A percentile compares a stretch with the other conserved stretches of the same genome.
Evolutionary conservation across 2,888 invertebrate species (phyloP).

Genomic region (Protula sp.): DNA sequence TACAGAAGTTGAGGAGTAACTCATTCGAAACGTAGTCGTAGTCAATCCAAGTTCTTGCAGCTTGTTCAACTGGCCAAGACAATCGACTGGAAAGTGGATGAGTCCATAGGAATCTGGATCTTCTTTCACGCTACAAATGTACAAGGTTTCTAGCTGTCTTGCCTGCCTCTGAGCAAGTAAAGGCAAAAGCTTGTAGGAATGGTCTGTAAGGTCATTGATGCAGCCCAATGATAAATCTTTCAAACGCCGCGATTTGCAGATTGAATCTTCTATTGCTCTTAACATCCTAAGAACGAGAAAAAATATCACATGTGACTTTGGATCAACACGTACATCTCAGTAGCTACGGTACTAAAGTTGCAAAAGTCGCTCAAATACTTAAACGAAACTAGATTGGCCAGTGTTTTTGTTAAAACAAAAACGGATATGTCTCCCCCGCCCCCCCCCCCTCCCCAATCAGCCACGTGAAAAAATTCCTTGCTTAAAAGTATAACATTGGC

Average conservation of each 20-base stretch:
- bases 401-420: too few relatives aligned
- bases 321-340: too few relatives aligned
- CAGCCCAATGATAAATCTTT: constrained; percentile 59
- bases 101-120: constrained; percentile 66
- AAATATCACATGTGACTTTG: too few relatives aligned
- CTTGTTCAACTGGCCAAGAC: constrained; percentile 61
- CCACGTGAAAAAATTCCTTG: too few relatives aligned
- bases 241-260: constrained; percentile 55
- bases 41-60: constrained; percentile 61
- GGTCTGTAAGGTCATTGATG: constrained; percentile 58
- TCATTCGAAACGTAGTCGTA: constrained; percentile 48
- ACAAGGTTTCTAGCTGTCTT: constrained; percentile 61
- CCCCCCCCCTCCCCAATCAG: too few relatives aligned
- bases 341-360: too few relatives aligned
- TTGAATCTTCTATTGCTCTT: constrained; percentile 54
- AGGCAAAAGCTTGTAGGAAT: constrained; percentile 54
- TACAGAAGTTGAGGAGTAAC: constrained; percentile 35
- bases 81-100: constrained; percentile 58
- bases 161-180: constrained; percentile 56
- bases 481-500: too few relatives aligned
- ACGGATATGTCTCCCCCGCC: too few relatives aligned
- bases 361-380: too few relatives aligned
- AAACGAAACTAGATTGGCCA: too few relatives aligned
- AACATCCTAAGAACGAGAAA: too few relatives aligned
- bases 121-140: constrained; percentile 69